Evolutionary conservation across 2,888 invertebrate genomes (phyloP), one percentile per base, ranked within the genome.

Genomic region (Drosophila infuscata): DNA sequence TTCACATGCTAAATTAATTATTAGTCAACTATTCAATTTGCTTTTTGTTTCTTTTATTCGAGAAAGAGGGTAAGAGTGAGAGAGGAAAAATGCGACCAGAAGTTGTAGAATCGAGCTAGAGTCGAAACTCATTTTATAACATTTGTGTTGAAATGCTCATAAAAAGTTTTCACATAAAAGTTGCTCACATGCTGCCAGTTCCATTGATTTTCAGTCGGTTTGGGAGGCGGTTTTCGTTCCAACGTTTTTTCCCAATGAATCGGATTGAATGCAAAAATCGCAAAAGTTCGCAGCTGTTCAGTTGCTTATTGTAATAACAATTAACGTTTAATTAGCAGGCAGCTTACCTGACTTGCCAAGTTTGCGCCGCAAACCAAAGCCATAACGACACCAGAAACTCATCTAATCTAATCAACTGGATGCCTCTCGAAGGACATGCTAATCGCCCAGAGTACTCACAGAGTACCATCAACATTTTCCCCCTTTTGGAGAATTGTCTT

Each of bases 141-240:
- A 76, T 71, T 82, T 76, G 65, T 57, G 70, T 66, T 65, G 59
- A 80, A 82, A 74, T 75, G 70, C 89, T 89, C 84, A 87, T 85
- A 89, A 83, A 87, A 85, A 89, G 84, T 89, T 85, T 83, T 76
- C 60, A 25, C 68, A 76, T 81, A 66, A 79, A 79, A 75, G 65
- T 86, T 82, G 51, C 57, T 65, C 54, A 62, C 59, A 61, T 60
- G 70, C 60, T 64, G 72, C 52, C 43, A 29, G 29, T 63, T 56
- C 32, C n/a, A 74, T 53, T 8, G 80, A 58, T 56, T 64, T 75
- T 65, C 29, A 38, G 35, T 59, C 12, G 29, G 35, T 6, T 61
- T 20, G 29, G 49, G 6, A 8, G 30, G 8, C 8, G 20, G 57
- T 8, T 33, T 51, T 32, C 25, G n/a, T 12, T 57, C 3, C 5